Conservation (phyloP, 2,888 invertebrate genomes). For the Nineta flava region DNA sequence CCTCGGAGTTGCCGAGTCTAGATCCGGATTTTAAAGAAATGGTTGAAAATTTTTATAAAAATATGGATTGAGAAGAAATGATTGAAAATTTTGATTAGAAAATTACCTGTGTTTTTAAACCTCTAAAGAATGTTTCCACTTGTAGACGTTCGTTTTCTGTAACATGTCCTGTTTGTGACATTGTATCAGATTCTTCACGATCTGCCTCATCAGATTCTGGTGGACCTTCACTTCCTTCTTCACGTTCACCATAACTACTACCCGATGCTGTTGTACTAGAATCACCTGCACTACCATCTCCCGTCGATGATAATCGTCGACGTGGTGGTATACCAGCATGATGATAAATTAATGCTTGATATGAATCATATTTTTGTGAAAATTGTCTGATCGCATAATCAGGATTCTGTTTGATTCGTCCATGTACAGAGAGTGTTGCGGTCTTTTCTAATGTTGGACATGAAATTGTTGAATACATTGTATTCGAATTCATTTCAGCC, state of each 20-base stretch:
- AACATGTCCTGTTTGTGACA: constrained; percentile 31
- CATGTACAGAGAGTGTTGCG: constrained; percentile 6
- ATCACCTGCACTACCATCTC: constrained; percentile 33
- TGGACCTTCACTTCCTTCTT: constrained; percentile 39
- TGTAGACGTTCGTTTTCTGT: constrained; percentile 48
- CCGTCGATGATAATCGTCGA: constrained; percentile 40
- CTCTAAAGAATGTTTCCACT: constrained; percentile 57
- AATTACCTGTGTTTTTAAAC: constrained; percentile 53
- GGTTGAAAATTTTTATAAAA: no score
- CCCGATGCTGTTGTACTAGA: constrained; percentile 31
- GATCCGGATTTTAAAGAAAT: no score
- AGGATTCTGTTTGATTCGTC: constrained; percentile 3
- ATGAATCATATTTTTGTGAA: constrained; percentile 24
- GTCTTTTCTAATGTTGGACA: constrained; percentile 5
- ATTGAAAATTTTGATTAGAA: no score
- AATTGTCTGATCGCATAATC: constrained; percentile 12
- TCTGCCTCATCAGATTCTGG: constrained; percentile 31
- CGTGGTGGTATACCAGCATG: constrained; percentile 19
- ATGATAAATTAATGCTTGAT: constrained; percentile 22
- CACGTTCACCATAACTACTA: constrained; percentile 30
- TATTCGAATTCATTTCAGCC: not conserved
- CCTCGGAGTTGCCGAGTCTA: no score
- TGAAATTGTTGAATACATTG: constrained; percentile 4
- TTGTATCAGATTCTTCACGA: constrained; percentile 23
- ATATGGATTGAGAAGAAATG: no score